Conservation (phyloP, 2,797 vertebrate genomes). For the Rhabdomys pumilio region DNA sequence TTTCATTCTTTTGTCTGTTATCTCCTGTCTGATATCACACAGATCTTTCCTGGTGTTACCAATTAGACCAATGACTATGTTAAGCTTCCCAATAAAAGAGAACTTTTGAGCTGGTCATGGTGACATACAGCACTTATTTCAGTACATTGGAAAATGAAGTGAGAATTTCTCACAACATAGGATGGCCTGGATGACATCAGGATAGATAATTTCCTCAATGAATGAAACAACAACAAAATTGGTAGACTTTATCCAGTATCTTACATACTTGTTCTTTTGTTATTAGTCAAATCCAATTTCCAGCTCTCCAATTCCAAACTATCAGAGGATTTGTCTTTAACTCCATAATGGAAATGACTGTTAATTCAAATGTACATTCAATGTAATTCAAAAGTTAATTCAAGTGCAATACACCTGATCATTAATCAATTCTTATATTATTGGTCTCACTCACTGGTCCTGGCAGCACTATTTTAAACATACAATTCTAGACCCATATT, state of each 20-base stretch:
- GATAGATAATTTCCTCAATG: neutral
- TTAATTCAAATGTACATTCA: neutral
- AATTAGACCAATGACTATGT: neutral
- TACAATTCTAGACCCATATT: neutral
- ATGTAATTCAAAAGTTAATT: neutral
- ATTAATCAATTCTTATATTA: neutral
- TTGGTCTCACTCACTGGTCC: neutral
- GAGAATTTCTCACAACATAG: no score
- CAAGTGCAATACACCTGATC: neutral
- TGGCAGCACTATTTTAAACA: neutral
- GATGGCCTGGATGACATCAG: neutral
- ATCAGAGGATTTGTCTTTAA: neutral
- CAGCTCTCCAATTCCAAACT: neutral
- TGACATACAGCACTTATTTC: neutral
- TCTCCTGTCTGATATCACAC: no score
- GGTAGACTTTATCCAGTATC: neutral
- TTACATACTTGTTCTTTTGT: neutral
- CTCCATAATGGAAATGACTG: neutral
- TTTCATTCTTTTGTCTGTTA: rapidly evolving
- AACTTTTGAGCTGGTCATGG: neutral
- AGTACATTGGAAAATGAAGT: no score
- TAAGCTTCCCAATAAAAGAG: neutral
- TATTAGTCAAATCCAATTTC: no score
- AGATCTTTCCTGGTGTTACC: neutral
- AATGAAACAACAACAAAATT: neutral